Evolutionary conservation across 2,797 vertebrate species (phyloP).

Genomic region (Pantherophis alleghaniensis): DNA sequence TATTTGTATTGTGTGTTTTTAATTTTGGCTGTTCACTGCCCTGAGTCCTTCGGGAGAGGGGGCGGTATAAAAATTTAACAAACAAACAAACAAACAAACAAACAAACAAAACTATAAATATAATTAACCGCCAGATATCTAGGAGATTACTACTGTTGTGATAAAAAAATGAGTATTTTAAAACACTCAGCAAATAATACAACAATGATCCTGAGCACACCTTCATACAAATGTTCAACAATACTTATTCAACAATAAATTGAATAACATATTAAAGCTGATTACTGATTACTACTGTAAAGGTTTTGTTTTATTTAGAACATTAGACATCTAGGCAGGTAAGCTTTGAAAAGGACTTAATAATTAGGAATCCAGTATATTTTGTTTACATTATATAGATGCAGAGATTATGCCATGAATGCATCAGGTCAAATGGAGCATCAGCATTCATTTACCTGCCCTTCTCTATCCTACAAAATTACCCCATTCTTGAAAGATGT

Average conservation of each 20-base stretch:
- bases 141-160: neutral
- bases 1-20: too few relatives aligned
- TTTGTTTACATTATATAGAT: neutral
- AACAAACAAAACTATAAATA: neutral
- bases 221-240: neutral
- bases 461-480: slow-evolving; percentile 6
- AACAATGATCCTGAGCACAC: neutral
- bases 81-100: too few relatives aligned
- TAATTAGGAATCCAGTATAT: neutral
- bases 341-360: neutral
- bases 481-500: slow-evolving; percentile 17
- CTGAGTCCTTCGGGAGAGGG: too few relatives aligned
- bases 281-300: neutral
- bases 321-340: neutral
- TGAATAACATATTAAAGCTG: neutral
- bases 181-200: neutral
- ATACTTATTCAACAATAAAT: neutral
- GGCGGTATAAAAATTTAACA: too few relatives aligned
- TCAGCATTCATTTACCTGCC: neutral
- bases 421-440: slow-evolving; percentile 17
- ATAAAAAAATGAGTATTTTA: neutral
- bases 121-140: neutral
- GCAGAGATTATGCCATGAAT: slow-evolving; percentile 11
- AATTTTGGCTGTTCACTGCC: too few relatives aligned
- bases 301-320: neutral